phyloP scores from a whole-genome alignment of 2,113 vertebrate species.

The Camelus bactrianus region DNA sequence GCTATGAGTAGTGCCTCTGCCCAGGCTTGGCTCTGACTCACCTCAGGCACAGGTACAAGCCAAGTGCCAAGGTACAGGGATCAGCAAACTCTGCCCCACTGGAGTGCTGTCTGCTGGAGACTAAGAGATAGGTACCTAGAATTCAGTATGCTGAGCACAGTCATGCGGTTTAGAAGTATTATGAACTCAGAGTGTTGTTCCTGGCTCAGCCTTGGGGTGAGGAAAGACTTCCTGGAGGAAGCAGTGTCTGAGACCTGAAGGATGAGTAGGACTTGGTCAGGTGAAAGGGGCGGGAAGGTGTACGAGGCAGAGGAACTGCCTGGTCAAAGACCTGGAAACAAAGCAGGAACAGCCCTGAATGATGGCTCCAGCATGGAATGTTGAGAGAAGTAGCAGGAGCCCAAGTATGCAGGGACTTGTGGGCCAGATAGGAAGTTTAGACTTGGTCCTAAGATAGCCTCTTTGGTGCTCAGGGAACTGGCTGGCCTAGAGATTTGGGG shows the following conservation, averaged over 20 bases:
- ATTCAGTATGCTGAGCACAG: not conserved
- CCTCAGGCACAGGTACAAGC: not conserved
- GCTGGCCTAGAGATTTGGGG: not conserved
- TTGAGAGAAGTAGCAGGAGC: not conserved
- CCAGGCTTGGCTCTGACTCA: conserved; percentile 33
- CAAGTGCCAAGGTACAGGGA: not conserved
- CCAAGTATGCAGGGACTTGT: conserved; percentile 1
- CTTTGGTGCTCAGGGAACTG: not conserved
- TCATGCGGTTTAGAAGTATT: not conserved
- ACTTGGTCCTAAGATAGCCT: not conserved
- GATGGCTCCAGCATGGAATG: not conserved
- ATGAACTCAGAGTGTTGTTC: not conserved
- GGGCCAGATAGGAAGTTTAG: not conserved
- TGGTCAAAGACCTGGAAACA: not conserved
- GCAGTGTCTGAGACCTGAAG: not conserved
- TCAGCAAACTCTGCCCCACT: not conserved
- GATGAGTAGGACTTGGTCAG: not conserved
- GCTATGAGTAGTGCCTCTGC: not conserved
- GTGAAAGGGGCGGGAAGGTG: not conserved
- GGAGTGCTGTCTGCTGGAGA: not conserved
- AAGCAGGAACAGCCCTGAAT: not conserved
- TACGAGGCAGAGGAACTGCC: not conserved
- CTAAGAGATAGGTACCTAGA: not conserved
- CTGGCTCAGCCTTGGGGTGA: not conserved
- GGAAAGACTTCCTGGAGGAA: not conserved